Base-by-base conservation (phyloP, 2,888 invertebrate species). In the Zhuqinia jingwanae region DNA sequence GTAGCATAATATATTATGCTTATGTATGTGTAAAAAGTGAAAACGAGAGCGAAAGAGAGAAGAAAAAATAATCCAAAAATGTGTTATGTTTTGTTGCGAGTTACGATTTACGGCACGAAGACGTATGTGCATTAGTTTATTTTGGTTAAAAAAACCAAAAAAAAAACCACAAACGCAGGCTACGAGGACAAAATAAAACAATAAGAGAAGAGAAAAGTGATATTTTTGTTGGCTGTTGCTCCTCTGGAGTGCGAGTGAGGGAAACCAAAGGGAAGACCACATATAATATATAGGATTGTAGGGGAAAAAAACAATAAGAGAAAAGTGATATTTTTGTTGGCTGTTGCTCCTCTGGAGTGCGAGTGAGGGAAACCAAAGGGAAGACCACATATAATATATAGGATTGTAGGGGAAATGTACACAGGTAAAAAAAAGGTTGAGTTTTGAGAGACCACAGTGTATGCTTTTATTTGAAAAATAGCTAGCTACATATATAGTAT, bases 141-240 rank as follows among this genome's bases (percentile, higher is more conserved):
- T 65, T 65, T 65, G 30, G 65, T 30, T 65, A n/a, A 65, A 65
- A 65, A 65, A 65, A n/a, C n/a, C n/a, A n/a, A n/a, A n/a, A n/a
- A n/a, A n/a, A n/a, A n/a, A n/a, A n/a, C n/a, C 65, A 36, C 5
- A 42, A 50, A 50, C 2, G 13, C 20, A 20, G 58, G 25, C 17
- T 36, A 11, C 13, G 15, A n/a, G 65, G 36, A 65, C 30, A 65
- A 53, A 53, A 25, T 20, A 2, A n/a, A 63, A 60, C 60, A n/a
- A 65, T 30, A 65, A 65, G 36, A n/a, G 8, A 22, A 36, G 65
- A n/a, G 36, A 36, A 27, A 15, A 27, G 27, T 22, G 22, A 60
- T 15, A 13, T 22, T 36, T 36, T 36, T 36, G 36, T 36, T n/a
- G n/a, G 65, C 65, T 65, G 65, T 65, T 65, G 65, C 65, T 65